phyloP scores from a whole-genome alignment of 2,113 vertebrate species.

The Phylloscopus whistleri region DNA sequence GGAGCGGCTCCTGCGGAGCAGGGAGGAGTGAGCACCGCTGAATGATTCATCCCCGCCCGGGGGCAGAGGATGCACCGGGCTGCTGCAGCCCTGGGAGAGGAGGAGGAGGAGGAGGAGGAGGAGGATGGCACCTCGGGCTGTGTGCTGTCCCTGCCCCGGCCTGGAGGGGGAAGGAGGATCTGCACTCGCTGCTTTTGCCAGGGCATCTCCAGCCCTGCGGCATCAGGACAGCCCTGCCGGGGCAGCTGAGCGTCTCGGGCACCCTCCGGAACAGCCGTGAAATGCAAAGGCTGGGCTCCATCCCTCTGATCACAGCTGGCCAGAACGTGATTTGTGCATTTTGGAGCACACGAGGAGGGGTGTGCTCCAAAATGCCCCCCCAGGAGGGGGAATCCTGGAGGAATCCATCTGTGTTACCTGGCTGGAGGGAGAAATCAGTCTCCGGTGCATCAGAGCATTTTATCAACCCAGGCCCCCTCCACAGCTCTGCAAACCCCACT shows the following conservation, averaged over 20 bases:
- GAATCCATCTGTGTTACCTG: neutral
- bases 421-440: neutral
- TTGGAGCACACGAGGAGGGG: fast-evolving
- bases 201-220: neutral
- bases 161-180: neutral
- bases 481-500: neutral
- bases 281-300: neutral
- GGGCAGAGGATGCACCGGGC: neutral
- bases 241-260: neutral
- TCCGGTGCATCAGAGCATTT: neutral
- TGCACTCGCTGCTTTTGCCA: neutral
- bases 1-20: fast-evolving
- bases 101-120: neutral
- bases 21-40: neutral
- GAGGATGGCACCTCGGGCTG: neutral
- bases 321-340: neutral
- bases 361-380: too few species aligned
- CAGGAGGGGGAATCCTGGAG: neutral
- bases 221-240: fast-evolving
- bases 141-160: neutral
- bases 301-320: neutral
- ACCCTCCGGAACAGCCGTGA: neutral
- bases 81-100: neutral
- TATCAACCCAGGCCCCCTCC: fast-evolving
- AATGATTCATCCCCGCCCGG: neutral